Evolutionary conservation across 2,888 invertebrate species (phyloP).

Genomic region (Spisula solida): DNA sequence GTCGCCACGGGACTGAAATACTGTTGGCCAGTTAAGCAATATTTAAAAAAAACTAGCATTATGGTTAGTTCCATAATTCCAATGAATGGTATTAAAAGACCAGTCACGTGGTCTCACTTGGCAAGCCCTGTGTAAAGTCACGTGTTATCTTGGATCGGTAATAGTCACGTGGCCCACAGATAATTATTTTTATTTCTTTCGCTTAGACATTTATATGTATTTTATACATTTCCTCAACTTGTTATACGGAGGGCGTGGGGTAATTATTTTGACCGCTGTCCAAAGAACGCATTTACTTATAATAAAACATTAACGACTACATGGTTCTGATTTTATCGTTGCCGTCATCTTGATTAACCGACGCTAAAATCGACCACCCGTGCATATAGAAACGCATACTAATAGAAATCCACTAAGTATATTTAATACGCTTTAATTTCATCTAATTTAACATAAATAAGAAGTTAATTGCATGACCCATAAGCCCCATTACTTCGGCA

Average conservation of each 20-base stretch:
- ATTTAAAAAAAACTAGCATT: no score
- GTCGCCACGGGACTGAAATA: no score
- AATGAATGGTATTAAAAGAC: no score
- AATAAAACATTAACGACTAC: slow-evolving; percentile 35
- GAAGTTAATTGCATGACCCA: slow-evolving; percentile 44
- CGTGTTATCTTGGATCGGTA: background rate
- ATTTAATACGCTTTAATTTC: slow-evolving; percentile 45
- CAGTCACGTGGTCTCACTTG: no score
- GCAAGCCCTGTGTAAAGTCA: no score
- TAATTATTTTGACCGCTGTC: slow-evolving; percentile 32
- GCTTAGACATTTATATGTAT: background rate
- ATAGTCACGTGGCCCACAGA: background rate
- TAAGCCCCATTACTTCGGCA: slow-evolving; percentile 29
- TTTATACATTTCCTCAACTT: background rate
- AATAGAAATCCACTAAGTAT: slow-evolving; percentile 21
- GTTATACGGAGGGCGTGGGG: background rate
- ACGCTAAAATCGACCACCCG: slow-evolving; percentile 38
- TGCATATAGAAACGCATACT: background rate
- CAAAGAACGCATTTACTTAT: background rate
- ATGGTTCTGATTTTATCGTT: slow-evolving; percentile 41
- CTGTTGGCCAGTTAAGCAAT: no score
- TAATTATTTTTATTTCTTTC: background rate
- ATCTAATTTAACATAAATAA: slow-evolving; percentile 53
- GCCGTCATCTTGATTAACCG: slow-evolving; percentile 25
- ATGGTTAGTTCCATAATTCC: no score